phyloP scores from a whole-genome alignment of 1,140 invertebrate species.

The Galleria mellonella region DNA sequence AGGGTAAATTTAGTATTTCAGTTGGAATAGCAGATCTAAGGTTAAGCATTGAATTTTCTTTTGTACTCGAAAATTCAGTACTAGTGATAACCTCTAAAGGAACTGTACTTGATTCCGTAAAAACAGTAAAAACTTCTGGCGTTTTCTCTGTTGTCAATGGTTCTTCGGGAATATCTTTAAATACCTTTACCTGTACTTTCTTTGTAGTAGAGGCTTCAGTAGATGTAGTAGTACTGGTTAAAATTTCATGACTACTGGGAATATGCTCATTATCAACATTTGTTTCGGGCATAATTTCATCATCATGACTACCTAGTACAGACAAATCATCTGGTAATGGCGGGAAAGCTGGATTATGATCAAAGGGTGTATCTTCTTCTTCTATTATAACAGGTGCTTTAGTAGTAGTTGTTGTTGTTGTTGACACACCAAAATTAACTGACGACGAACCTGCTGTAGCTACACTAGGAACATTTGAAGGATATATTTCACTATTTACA shows the following conservation, averaged over 20 bases:
- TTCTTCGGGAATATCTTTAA: slow-evolving; percentile 18
- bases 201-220: slow-evolving; percentile 21
- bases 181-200: slow-evolving; percentile 24
- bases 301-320: slow-evolving; percentile 47
- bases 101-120: slow-evolving; percentile 3
- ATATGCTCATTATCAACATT: slow-evolving; percentile 43
- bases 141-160: slow-evolving; percentile 11
- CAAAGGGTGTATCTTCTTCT: slow-evolving; percentile 53
- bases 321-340: slow-evolving; percentile 62
- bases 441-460: slow-evolving; percentile 33
- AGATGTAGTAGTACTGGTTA: slow-evolving; percentile 18
- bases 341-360: slow-evolving; percentile 63
- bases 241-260: slow-evolving; percentile 22
- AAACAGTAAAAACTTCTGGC: slow-evolving; percentile 12
- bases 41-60: slow-evolving; percentile 49
- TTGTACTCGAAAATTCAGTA: slow-evolving; percentile 25
- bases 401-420: slow-evolving; percentile 29
- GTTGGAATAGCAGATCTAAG: slow-evolving; percentile 52
- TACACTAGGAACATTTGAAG: slow-evolving; percentile 32
- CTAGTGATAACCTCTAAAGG: slow-evolving; percentile 12
- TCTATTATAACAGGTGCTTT: slow-evolving; percentile 43
- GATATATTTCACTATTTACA: slow-evolving; percentile 36
- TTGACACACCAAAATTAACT: slow-evolving; percentile 9
- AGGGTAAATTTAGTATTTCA: slow-evolving; percentile 46
- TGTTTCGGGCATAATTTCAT: slow-evolving; percentile 53